These are phyloP conservation scores for Diogma glabrata DNA, from an alignment of 2,888 invertebrate species.

Conservation along the genomic window DNA sequence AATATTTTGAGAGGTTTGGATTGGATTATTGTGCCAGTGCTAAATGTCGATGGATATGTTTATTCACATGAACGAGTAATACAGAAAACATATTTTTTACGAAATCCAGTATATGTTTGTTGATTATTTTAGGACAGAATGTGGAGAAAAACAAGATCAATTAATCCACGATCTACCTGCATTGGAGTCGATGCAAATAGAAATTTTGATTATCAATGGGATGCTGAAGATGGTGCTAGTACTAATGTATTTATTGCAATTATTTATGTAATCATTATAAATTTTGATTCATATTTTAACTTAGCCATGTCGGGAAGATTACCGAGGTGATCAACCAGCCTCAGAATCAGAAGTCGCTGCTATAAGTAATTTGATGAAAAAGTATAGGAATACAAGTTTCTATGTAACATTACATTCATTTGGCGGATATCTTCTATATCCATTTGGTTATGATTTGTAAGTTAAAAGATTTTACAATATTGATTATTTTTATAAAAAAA, in stretches of 20 bases:
- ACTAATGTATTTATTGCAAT: too few relatives aligned
- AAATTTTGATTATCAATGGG: conserved; percentile 63
- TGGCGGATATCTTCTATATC: conserved; percentile 54
- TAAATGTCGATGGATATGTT: conserved; percentile 61
- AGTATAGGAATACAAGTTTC: conserved; percentile 41
- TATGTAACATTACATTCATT: conserved; percentile 66
- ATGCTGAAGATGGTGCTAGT: background rate
- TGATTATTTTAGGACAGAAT: conserved; percentile 34
- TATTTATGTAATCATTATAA: too few relatives aligned
- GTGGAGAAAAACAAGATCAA: conserved; percentile 59
- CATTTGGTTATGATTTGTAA: conserved; percentile 51
- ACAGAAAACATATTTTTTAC: too few relatives aligned
- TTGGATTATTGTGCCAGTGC: conserved; percentile 51
- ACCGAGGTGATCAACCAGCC: conserved; percentile 47
- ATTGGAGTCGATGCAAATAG: conserved; percentile 63
- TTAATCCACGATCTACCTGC: conserved; percentile 37
- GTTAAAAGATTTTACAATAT: conserved; percentile 10
- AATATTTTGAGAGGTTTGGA: conserved; percentile 45
- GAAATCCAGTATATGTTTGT: too few relatives aligned
- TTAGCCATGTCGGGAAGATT: conserved; percentile 31
- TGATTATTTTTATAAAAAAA: background rate
- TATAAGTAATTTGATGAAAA: conserved; percentile 45
- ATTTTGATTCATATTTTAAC: too few relatives aligned
- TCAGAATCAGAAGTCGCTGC: conserved; percentile 54
- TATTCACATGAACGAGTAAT: conserved; percentile 12